Evolutionary conservation across 2,113 vertebrate genomes (phyloP).

Genomic region (Hippoglossus stenolepis): DNA sequence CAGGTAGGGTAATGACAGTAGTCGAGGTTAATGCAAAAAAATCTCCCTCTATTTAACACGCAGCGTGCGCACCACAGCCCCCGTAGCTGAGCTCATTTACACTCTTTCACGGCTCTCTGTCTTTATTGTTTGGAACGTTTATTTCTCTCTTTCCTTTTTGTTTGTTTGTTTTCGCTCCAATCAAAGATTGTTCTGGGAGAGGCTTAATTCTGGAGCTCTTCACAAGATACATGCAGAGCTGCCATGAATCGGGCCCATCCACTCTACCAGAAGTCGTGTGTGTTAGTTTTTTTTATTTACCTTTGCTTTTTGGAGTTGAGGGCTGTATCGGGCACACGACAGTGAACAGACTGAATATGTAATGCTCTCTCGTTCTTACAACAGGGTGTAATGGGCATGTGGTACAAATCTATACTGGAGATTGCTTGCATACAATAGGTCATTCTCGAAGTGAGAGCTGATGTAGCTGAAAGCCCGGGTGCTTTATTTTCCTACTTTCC

Average conservation of each 20-base stretch:
- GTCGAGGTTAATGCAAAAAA: slow-evolving; percentile 71
- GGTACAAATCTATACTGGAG: slow-evolving; percentile 48
- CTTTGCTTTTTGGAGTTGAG: neutral
- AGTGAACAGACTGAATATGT: slow-evolving; percentile 38
- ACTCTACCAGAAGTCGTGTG: neutral
- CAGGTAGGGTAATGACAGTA: slow-evolving; percentile 74
- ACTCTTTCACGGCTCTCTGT: slow-evolving; percentile 37
- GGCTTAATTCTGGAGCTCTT: slow-evolving; percentile 19
- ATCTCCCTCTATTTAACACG: slow-evolving; percentile 64
- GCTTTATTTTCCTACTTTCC: slow-evolving; percentile 36
- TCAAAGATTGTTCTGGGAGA: slow-evolving; percentile 12
- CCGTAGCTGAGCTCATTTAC: slow-evolving; percentile 53
- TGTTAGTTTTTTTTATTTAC: neutral
- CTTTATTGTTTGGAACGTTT: slow-evolving; percentile 43
- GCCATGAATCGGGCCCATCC: slow-evolving; percentile 17
- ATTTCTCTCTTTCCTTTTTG: neutral
- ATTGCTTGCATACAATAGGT: slow-evolving; percentile 39
- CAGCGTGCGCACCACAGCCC: slow-evolving; percentile 55
- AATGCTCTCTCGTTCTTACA: slow-evolving; percentile 33
- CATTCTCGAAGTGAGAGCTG: slow-evolving; percentile 33
- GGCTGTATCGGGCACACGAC: slow-evolving; percentile 15
- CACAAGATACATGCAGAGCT: slow-evolving; percentile 8
- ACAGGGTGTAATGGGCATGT: slow-evolving; percentile 52
- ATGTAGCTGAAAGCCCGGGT: slow-evolving; percentile 24
- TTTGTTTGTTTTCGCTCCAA: slow-evolving; percentile 19